Percentiles rank a stretch among this genome's conserved stretches.
Evolutionary conservation across 2,113 vertebrate species (phyloP).

Genomic region (Plecotus auritus): DNA sequence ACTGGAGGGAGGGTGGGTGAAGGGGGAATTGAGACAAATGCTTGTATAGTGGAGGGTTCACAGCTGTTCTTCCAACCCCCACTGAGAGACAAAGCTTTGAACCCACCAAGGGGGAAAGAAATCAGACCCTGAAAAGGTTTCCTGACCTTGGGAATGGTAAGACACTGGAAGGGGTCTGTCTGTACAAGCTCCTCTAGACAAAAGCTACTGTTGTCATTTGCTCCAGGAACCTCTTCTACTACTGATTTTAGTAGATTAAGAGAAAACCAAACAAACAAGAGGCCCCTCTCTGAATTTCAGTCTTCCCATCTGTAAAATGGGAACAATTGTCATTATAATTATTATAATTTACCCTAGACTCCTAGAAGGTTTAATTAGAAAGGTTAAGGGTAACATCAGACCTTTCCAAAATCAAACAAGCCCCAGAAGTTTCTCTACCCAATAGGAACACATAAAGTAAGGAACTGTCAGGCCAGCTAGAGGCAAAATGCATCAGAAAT

Average conservation of each 20-base stretch:
- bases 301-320: constrained; percentile 35
- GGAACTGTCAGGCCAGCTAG: not conserved
- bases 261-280: not conserved
- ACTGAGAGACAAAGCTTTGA: constrained; percentile 46
- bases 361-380: constrained; percentile 6
- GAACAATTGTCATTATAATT: not conserved
- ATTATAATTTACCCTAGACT: constrained; percentile 2
- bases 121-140: constrained; percentile 51
- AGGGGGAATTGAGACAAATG: constrained; percentile 50
- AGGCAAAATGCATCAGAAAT: constrained; percentile 33
- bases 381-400: not conserved
- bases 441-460: constrained; percentile 13
- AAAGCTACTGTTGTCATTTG: not conserved
- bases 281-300: not conserved
- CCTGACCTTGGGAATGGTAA: constrained; percentile 28
- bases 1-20: constrained; percentile 29
- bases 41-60: constrained; percentile 46
- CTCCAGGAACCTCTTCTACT: not conserved
- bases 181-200: not conserved
- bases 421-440: constrained; percentile 36
- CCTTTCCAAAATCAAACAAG: constrained; percentile 39
- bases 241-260: not conserved
- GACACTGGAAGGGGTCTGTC: not conserved
- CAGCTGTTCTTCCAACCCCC: constrained; percentile 56
- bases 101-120: constrained; percentile 41